Percentiles rank a stretch among this genome's conserved stretches.
phyloP scores from a whole-genome alignment of 2,888 invertebrate species.

The Sepioteuthis lessoniana region DNA sequence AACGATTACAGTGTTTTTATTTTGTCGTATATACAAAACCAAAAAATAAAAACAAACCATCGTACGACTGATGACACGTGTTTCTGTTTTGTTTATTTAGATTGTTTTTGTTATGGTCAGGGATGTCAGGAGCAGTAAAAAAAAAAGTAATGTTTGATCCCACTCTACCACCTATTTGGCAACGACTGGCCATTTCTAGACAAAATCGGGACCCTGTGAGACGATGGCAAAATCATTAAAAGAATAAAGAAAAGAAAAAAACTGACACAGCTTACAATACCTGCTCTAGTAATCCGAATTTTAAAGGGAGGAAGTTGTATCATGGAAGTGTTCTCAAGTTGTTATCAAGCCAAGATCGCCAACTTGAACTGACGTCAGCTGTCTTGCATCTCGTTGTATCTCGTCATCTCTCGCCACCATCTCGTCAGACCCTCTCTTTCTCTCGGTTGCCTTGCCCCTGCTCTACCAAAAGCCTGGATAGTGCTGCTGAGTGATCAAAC shows the following conservation, averaged over 20 bases:
- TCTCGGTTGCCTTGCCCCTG: not conserved
- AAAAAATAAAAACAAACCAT: too few species aligned
- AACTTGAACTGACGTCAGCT: conserved; percentile 33
- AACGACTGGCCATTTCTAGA: not conserved
- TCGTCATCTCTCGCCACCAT: conserved; percentile 13
- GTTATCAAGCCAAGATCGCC: conserved; percentile 17
- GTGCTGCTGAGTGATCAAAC: too few species aligned
- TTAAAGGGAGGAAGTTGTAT: conserved; percentile 33
- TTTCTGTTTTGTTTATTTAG: too few species aligned
- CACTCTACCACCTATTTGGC: too few species aligned
- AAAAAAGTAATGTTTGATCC: not conserved
- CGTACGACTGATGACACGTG: too few species aligned
- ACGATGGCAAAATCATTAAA: not conserved
- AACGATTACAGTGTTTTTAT: too few species aligned
- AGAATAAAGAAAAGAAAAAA: not conserved
- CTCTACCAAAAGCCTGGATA: not conserved
- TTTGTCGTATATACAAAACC: too few species aligned
- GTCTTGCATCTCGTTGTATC: conserved; percentile 33
- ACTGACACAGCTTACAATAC: not conserved
- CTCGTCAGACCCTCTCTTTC: not conserved
- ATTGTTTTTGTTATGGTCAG: too few species aligned
- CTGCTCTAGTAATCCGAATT: conserved; percentile 33
- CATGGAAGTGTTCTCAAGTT: conserved; percentile 19
- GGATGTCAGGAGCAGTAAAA: too few species aligned
- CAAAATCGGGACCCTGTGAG: not conserved